phyloP scores from a whole-genome alignment of 2,797 vertebrate genomes.

The Cossypha caffra region DNA sequence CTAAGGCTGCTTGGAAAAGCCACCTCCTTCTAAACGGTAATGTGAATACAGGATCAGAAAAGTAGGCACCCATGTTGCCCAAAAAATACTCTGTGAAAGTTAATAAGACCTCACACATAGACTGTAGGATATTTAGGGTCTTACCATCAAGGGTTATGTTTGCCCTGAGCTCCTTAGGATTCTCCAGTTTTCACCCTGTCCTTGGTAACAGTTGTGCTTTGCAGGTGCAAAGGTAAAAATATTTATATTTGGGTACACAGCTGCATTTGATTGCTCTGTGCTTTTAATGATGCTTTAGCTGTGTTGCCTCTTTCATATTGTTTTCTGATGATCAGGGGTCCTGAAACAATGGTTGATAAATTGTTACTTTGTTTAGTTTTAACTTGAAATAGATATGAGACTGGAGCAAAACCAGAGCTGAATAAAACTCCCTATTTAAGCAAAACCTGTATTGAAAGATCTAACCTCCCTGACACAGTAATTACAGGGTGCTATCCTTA shows the following conservation, averaged over 20 bases:
- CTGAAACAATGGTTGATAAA: neutral
- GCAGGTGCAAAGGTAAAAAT: neutral
- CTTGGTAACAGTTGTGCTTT: neutral
- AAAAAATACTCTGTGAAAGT: neutral
- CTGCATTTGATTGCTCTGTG: neutral
- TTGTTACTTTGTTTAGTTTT: neutral
- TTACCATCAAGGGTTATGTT: neutral
- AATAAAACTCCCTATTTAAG: neutral
- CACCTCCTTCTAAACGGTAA: neutral
- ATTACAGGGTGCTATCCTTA: conserved; percentile 61
- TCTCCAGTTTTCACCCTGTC: neutral
- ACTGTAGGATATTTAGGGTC: neutral
- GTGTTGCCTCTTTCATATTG: neutral
- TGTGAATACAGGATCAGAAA: neutral
- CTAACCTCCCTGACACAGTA: conserved; percentile 14
- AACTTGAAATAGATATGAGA: neutral
- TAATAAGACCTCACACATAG: neutral
- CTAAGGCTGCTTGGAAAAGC: neutral
- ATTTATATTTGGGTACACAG: neutral
- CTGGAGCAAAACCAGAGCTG: neutral
- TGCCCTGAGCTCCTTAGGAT: neutral
- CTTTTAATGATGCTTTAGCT: neutral
- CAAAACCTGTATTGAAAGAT: conserved; percentile 21
- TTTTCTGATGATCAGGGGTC: neutral
- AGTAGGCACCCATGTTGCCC: neutral